phyloP scores from a whole-genome alignment of 2,888 invertebrate genomes.

The Hipparchia sbordonii region DNA sequence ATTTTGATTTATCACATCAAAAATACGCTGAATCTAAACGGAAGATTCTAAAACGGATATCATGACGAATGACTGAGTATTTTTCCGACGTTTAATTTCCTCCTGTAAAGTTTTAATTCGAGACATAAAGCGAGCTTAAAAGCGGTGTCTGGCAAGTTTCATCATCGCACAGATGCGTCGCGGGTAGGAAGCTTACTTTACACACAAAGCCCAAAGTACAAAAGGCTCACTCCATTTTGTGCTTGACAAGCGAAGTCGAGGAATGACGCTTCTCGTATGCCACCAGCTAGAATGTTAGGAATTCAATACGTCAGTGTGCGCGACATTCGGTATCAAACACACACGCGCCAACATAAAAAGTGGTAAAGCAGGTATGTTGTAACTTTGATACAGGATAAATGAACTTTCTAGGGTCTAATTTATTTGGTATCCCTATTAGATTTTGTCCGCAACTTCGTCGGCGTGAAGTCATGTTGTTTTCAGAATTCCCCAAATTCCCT shows the following conservation, averaged over 20 bases:
- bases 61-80: slow-evolving; percentile 50
- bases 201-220: slow-evolving; percentile 81
- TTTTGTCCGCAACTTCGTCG: too few relatives aligned
- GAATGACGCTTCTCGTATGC: slow-evolving; percentile 63
- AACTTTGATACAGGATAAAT: not conserved
- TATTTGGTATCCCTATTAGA: not conserved
- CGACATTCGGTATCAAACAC: not conserved
- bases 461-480: too few relatives aligned
- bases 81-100: slow-evolving; percentile 79
- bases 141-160: slow-evolving; percentile 82
- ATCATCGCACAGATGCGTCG: slow-evolving; percentile 79
- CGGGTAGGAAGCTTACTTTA: slow-evolving; percentile 78
- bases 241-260: slow-evolving; percentile 75
- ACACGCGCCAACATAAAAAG: not conserved
- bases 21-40: slow-evolving; percentile 12
- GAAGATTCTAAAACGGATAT: slow-evolving; percentile 26
- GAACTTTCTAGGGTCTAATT: not conserved
- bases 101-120: slow-evolving; percentile 80
- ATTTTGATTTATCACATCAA: not conserved
- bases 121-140: slow-evolving; percentile 78
- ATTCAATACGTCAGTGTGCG: slow-evolving; percentile 17
- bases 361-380: not conserved
- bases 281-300: slow-evolving; percentile 37
- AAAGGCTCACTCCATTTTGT: slow-evolving; percentile 79
- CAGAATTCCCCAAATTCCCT: too few relatives aligned